These are phyloP conservation scores for Eilema depressum DNA, from an alignment of 2,888 invertebrate genomes.

Conservation along the genomic window DNA sequence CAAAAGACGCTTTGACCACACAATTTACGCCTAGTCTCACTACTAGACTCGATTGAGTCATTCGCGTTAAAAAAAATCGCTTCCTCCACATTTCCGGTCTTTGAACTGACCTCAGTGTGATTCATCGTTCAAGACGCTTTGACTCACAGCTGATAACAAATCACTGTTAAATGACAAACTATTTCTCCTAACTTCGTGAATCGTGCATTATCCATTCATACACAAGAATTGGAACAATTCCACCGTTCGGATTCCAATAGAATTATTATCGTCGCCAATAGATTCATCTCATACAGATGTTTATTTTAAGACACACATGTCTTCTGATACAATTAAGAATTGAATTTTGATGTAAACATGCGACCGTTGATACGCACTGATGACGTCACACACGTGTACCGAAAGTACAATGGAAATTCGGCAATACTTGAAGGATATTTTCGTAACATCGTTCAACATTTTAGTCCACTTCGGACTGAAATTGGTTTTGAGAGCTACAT, in stretches of 20 bases:
- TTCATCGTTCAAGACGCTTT: slow-evolving; percentile 53
- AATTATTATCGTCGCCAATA: slow-evolving; percentile 28
- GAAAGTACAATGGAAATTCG: slow-evolving; percentile 45
- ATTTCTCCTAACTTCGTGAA: slow-evolving; percentile 42
- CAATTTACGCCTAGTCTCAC: slow-evolving; percentile 32
- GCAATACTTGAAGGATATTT: slow-evolving; percentile 36
- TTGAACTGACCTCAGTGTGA: slow-evolving; percentile 45
- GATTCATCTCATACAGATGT: slow-evolving; percentile 32
- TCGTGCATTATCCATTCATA: slow-evolving; percentile 39
- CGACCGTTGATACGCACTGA: slow-evolving; percentile 32
- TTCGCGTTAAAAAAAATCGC: slow-evolving; percentile 50
- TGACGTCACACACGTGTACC: slow-evolving; percentile 42
- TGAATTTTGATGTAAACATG: slow-evolving; percentile 39
- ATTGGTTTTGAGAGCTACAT: slow-evolving; percentile 36
- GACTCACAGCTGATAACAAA: slow-evolving; percentile 66
- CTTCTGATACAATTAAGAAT: slow-evolving; percentile 32
- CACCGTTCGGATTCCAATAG: slow-evolving; percentile 24
- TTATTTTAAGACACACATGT: slow-evolving; percentile 36
- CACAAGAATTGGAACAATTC: slow-evolving; percentile 39
- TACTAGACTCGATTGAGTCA: slow-evolving; percentile 48
- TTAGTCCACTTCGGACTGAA: slow-evolving; percentile 33
- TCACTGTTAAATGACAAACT: slow-evolving; percentile 57
- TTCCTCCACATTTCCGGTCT: slow-evolving; percentile 58
- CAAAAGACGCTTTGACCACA: slow-evolving; percentile 17
- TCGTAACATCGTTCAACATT: slow-evolving; percentile 34